Base-by-base conservation (phyloP, 1,140 invertebrate species). In the Hormaphis cornu region DNA sequence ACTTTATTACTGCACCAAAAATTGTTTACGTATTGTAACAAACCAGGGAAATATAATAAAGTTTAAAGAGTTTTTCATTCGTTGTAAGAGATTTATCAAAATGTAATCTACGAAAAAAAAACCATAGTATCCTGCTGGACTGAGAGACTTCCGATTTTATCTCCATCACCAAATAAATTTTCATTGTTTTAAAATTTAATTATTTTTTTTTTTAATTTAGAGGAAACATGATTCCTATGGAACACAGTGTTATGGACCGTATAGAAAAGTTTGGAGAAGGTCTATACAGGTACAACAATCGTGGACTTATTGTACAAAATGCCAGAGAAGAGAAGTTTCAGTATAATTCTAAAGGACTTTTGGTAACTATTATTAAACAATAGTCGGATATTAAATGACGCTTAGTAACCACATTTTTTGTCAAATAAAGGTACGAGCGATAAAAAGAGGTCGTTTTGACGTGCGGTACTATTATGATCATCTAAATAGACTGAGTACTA, bases 381-480 rank as follows among this genome's bases (percentile, higher is more conserved):
- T 22, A 16, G 16, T 8, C 7, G 8, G 22, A 9, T n/a, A 9
- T 18, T 9, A 18, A 52, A 52, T 14, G 30, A 69, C 16, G 18
- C 56, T 35, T 53, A 42, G 10, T 14, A 40, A 40, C 37, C 37
- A 40, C 8, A 48, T 66, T 42, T 50, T 37, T 33, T 69, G 58
- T 50, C 52, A 71, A 48, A 71, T 30, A 8, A 40, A 76, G 76
- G 84, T 89, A 6, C 82, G 91, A 71, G 91, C 92, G 4, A 87
- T 84, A 1, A 90, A 91, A 78, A 83, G 86, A 63, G 90, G 90
- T 48, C 82, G 91, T 73, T 95, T 95, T 78, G 92, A 97, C 77
- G 90, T 96, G 0, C 82, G 87, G n/a, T 97, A 96, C 77, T 93
- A 88, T 75, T 98, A 98, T 75, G 94, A 98, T 77, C 89, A 95